A percentile compares a stretch with the other conserved stretches of the same genome.
These are phyloP conservation scores for Aix galericulata DNA, from an alignment of 2,113 vertebrate genomes.

Conservation along the genomic window DNA sequence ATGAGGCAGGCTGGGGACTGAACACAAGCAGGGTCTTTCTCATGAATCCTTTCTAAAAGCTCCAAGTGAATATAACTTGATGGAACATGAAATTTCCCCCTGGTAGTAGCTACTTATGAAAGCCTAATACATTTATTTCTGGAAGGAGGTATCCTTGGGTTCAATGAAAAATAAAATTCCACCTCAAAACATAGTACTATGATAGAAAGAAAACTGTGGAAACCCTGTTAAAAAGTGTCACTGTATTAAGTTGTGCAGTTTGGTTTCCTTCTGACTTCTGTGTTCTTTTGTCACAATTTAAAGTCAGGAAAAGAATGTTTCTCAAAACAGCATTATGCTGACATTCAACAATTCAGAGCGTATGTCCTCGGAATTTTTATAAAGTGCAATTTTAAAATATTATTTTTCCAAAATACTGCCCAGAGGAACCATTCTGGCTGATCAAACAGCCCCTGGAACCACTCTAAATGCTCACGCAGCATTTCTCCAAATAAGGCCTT, in stretches of 20 bases:
- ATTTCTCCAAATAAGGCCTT: conserved; percentile 55
- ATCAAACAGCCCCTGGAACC: conserved; percentile 60
- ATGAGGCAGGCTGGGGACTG: not conserved
- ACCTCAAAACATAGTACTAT: not conserved
- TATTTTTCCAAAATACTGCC: conserved; percentile 51
- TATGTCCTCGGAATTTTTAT: conserved; percentile 29
- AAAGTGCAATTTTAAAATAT: conserved; percentile 56
- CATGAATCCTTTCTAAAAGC: not conserved
- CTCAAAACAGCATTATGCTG: not conserved
- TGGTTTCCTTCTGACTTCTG: not conserved
- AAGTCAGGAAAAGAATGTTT: not conserved
- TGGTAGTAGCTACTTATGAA: not conserved
- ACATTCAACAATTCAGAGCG: not conserved
- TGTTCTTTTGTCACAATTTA: not conserved
- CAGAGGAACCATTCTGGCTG: conserved; percentile 44
- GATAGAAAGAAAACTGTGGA: not conserved
- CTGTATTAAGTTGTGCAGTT: not conserved
- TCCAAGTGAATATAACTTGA: not conserved
- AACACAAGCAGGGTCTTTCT: not conserved
- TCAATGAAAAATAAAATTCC: not conserved
- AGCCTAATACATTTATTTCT: not conserved
- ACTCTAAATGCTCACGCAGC: conserved; percentile 24
- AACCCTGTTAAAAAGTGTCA: not conserved
- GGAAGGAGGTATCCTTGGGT: not conserved
- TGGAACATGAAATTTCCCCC: not conserved